phyloP scores from a whole-genome alignment of 1,140 invertebrate genomes.

The Bombus haemorrhoidalis region DNA sequence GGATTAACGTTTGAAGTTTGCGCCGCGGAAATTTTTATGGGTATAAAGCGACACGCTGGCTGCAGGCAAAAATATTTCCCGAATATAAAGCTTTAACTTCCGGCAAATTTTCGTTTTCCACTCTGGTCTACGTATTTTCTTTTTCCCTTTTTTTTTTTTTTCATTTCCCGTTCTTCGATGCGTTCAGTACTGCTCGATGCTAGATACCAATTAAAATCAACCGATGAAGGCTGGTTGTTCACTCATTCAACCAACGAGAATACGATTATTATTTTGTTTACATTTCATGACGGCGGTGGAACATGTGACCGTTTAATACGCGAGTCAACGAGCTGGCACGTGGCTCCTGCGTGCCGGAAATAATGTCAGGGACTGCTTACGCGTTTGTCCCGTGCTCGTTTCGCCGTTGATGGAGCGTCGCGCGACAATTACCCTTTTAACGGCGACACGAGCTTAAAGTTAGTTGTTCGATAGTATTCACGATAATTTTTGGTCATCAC shows the following conservation, averaged over 20 bases:
- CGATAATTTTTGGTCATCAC: too few relatives aligned
- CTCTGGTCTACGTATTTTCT: not conserved
- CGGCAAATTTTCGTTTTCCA: not conserved
- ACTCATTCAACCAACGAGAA: not conserved
- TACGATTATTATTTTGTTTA: conserved; percentile 10
- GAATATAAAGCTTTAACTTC: not conserved
- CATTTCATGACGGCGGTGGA: not conserved
- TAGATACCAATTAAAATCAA: not conserved
- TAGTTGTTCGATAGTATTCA: not conserved
- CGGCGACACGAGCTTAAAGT: too few relatives aligned
- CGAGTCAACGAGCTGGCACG: not conserved
- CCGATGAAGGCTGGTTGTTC: not conserved
- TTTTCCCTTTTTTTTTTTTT: not conserved
- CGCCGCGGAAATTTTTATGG: conserved; percentile 31
- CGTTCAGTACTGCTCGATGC: too few relatives aligned
- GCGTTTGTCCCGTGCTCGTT: not conserved
- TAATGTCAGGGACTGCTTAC: conserved; percentile 36
- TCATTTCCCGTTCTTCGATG: not conserved
- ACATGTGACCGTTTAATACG: not conserved
- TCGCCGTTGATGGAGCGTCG: not conserved
- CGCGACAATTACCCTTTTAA: not conserved
- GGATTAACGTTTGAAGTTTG: conserved; percentile 53
- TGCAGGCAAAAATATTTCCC: conserved; percentile 27
- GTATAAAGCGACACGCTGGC: conserved; percentile 19
- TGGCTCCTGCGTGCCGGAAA: conserved; percentile 16